phyloP scores from a whole-genome alignment of 23 tunicate species.

The Halocynthia roretzi region DNA sequence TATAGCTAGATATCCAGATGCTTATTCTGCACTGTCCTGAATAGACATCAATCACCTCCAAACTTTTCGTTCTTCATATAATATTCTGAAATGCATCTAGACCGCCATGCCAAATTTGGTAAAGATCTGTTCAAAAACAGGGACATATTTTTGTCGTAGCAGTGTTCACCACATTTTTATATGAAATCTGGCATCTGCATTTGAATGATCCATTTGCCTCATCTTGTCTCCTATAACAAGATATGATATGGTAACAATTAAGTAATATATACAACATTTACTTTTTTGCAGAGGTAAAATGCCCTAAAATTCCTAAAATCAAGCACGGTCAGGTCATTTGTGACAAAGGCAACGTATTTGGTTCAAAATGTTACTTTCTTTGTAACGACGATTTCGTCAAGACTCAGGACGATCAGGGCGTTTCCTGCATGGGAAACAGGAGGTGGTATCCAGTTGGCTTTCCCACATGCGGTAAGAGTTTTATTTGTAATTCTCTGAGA shows the following conservation, averaged over 20 bases:
- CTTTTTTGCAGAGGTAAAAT: constrained; percentile 48
- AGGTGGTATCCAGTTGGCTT: constrained; percentile 39
- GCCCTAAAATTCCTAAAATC: constrained; percentile 19
- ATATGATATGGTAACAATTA: neutral
- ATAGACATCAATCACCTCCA: too few species aligned
- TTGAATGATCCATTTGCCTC: neutral
- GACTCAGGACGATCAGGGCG: constrained; percentile 11
- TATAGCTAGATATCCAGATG: too few species aligned
- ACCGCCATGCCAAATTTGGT: too few species aligned
- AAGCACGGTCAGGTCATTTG: constrained; percentile 24
- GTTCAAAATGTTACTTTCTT: constrained; percentile 45
- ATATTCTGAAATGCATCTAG: too few species aligned
- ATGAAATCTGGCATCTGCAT: too few species aligned
- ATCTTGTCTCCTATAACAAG: neutral
- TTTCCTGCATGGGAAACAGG: constrained; percentile 31
- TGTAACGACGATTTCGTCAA: constrained; percentile 33
- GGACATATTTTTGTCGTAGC: too few species aligned
- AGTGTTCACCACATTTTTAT: too few species aligned
- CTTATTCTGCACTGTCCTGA: too few species aligned
- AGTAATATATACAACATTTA: neutral
- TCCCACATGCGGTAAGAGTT: constrained; percentile 64
- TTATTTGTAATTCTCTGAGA: neutral
- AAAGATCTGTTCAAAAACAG: too few species aligned
- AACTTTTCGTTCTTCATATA: too few species aligned
- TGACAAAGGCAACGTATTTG: neutral